Percentiles rank a stretch among this genome's conserved stretches.
phyloP scores from a whole-genome alignment of 2,888 invertebrate species.

The Parelbella ahira region DNA sequence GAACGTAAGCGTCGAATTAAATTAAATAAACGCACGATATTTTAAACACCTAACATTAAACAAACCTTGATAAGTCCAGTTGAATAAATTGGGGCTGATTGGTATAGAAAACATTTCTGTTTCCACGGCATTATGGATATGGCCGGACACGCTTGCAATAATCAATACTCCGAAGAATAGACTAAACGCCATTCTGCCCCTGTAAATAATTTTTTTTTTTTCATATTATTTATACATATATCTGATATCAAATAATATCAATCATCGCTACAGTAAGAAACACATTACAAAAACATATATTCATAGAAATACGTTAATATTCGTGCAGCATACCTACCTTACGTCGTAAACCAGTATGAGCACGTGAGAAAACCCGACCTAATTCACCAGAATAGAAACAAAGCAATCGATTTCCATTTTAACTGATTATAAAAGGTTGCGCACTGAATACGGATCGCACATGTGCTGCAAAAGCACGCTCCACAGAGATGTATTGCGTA shows the following conservation, averaged over 20 bases:
- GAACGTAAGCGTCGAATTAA: no score
- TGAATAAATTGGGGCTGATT: conserved; percentile 88
- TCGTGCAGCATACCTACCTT: conserved; percentile 17
- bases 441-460: conserved; percentile 50
- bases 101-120: conserved; percentile 90
- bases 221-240: conserved; percentile 7
- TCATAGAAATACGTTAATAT: conserved; percentile 16
- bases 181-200: conserved; percentile 33
- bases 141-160: conserved; percentile 35
- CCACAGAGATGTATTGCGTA: conserved; percentile 35
- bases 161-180: conserved; percentile 35
- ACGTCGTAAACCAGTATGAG: conserved; percentile 27
- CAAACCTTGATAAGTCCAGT: conserved; percentile 87
- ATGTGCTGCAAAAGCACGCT: conserved; percentile 52
- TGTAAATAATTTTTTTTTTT: conserved; percentile 32
- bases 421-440: conserved; percentile 45
- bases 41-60: not conserved
- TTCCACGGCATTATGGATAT: conserved; percentile 79
- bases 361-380: conserved; percentile 41
- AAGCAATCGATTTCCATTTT: conserved; percentile 67
- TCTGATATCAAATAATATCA: conserved; percentile 2
- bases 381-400: conserved; percentile 55
- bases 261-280: no score
- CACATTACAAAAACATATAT: conserved; percentile 2
- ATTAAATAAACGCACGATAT: no score